Base-by-base conservation (phyloP, 2,888 invertebrate species). In the Brassicogethes aeneus region DNA sequence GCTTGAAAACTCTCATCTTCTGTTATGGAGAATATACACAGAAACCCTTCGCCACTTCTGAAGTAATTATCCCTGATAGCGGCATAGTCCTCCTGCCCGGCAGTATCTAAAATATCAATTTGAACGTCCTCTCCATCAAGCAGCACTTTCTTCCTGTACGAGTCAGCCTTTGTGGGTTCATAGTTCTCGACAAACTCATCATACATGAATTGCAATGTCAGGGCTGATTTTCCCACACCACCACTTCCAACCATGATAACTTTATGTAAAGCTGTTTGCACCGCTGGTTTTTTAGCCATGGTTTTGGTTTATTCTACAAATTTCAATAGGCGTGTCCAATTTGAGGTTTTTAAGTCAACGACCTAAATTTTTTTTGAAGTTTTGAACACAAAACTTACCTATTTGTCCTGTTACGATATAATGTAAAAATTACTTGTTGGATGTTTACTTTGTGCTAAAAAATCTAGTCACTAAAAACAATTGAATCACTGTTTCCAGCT, bases 111-210 rank as follows among this genome's bases (percentile, higher is more conserved):
- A 69, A 99, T 99, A 72, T 99, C 99, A 71, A 99, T 96, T 74
- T 97, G 95, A 45, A 97, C 96, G 71, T 99, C 96, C 70, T 97
- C 95, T 10, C 94, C 96, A 67, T 99, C 97, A 48, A 99, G 73
- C 37, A 96, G 88, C 52, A 97, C 96, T 75, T 96, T 96, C 74
- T 97, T 99, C 60, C 99, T 79, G 66, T 99, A 99, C 47, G 96
- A 96, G 71, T 99, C 97, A 1, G 95, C 95, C 71, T 96, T 96
- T 43, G 96, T 96, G 16, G 96, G 96, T 72, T 99, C 99, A 67
- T 99, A 99, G 70, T 99, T 97, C 71, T 99, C 96, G 16, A 99
- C 94, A 72, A 99, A 99, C 82, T 99, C 99, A 70, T 97, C 97
- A 68, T 99, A 99, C 97, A 99, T 99, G 68, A 97, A 99, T 73